Evolutionary conservation across 2,888 invertebrate genomes (phyloP).

Genomic region (Julus scanicus): DNA sequence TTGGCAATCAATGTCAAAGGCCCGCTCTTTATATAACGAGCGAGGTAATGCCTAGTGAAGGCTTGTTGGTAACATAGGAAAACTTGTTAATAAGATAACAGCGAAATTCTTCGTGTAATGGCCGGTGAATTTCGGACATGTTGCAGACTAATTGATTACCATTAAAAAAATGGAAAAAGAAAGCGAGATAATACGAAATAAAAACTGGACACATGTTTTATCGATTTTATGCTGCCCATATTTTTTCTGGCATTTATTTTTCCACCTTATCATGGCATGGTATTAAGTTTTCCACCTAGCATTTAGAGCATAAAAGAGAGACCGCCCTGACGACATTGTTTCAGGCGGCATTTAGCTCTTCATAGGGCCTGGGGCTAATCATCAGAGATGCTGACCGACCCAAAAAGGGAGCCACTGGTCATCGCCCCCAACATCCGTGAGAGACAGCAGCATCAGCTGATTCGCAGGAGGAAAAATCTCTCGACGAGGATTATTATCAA

Average conservation of each 20-base stretch:
- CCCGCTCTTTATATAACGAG: neutral
- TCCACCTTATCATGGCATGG: neutral
- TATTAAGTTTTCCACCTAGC: constrained; percentile 19
- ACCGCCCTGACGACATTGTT: constrained; percentile 11
- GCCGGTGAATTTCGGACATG: neutral
- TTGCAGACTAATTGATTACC: neutral
- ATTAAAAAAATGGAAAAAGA: constrained; percentile 1
- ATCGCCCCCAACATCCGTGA: constrained; percentile 10
- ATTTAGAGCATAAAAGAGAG: neutral
- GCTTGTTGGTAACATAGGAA: neutral
- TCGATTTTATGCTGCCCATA: constrained; percentile 19
- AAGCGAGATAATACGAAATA: constrained; percentile 19
- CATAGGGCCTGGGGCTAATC: neutral
- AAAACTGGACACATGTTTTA: constrained; percentile 19
- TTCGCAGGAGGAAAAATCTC: neutral
- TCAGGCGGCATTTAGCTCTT: constrained; percentile 1
- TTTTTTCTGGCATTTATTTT: neutral
- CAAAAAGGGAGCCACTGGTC: constrained; percentile 1
- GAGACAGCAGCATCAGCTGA: neutral
- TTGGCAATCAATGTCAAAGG: neutral
- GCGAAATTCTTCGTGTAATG: neutral
- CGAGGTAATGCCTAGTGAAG: neutral
- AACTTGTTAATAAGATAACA: neutral
- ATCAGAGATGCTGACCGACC: constrained; percentile 19
- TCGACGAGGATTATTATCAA: neutral